Percentiles rank a stretch among this genome's conserved stretches.
phyloP scores from a whole-genome alignment of 2,113 vertebrate species.

The Catharus bicknelli region DNA sequence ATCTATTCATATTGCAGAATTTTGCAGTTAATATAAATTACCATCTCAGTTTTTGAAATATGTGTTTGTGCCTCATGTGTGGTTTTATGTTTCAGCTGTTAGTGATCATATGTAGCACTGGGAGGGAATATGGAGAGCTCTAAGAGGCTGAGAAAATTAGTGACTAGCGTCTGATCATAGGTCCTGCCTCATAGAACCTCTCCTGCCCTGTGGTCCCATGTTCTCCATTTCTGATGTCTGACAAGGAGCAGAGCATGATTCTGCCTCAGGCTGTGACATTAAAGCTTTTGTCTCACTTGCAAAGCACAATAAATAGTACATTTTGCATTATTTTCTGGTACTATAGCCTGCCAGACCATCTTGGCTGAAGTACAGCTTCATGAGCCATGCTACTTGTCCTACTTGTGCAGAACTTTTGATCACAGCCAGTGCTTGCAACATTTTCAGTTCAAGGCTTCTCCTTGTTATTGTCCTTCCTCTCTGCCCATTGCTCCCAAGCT shows the following conservation, averaged over 20 bases:
- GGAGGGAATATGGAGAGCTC: not conserved
- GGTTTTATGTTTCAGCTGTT: not conserved
- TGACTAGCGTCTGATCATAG: not conserved
- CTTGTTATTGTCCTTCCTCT: not conserved
- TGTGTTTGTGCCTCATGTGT: not conserved
- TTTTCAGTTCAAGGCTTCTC: not conserved
- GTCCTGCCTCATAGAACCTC: not conserved
- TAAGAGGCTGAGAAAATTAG: not conserved
- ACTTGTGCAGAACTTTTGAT: not conserved
- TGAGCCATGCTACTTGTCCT: not conserved
- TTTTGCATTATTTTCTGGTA: not conserved
- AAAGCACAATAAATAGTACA: not conserved
- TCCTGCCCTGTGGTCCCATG: not conserved
- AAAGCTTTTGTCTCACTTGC: not conserved
- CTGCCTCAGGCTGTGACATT: not conserved
- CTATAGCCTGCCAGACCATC: not conserved
- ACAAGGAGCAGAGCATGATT: not conserved
- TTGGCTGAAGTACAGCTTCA: not conserved
- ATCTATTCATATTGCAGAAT: not conserved
- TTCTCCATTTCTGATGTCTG: not conserved
- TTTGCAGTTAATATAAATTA: not conserved
- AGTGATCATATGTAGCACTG: not conserved
- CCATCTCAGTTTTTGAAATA: not conserved
- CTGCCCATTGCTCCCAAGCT: not conserved
- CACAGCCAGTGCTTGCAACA: not conserved